phyloP scores from a whole-genome alignment of 2,888 invertebrate species.

The Gortyna flavago region DNA sequence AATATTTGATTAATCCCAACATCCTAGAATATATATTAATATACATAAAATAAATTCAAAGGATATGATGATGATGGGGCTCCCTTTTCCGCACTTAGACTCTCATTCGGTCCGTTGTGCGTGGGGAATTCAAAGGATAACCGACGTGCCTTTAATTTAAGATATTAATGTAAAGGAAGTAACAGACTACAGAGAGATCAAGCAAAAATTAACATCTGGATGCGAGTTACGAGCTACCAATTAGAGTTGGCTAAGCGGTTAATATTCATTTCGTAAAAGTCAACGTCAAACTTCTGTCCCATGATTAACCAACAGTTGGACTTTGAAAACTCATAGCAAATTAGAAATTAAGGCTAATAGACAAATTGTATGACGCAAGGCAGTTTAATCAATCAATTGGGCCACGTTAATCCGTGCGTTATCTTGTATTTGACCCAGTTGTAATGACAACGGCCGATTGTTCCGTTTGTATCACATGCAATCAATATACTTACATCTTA shows the following conservation, averaged over 20 bases:
- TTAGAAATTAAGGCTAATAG: slow-evolving; percentile 54
- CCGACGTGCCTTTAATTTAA: background rate
- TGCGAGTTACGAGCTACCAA: background rate
- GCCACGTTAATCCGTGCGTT: slow-evolving; percentile 73
- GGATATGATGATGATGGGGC: too few relatives aligned
- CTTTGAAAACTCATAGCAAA: slow-evolving; percentile 36
- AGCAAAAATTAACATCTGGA: background rate
- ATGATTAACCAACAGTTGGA: slow-evolving; percentile 20
- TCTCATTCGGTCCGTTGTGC: too few relatives aligned
- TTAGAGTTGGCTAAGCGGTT: too few relatives aligned
- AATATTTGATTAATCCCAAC: background rate
- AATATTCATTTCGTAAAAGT: background rate
- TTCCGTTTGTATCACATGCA: slow-evolving; percentile 34
- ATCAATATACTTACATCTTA: slow-evolving; percentile 29
- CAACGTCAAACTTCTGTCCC: background rate
- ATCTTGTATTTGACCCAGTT: slow-evolving; percentile 76
- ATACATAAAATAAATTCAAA: background rate
- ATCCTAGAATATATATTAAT: too few relatives aligned
- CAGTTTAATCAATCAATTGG: slow-evolving; percentile 75
- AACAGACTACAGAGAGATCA: background rate
- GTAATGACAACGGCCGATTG: slow-evolving; percentile 69
- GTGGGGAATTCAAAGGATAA: background rate
- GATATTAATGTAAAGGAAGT: background rate
- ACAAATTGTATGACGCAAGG: slow-evolving; percentile 58
- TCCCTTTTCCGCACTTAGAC: too few relatives aligned